These are phyloP conservation scores for Oryzias curvinotus DNA, from an alignment of 2,113 vertebrate species.

Conservation along the genomic window DNA sequence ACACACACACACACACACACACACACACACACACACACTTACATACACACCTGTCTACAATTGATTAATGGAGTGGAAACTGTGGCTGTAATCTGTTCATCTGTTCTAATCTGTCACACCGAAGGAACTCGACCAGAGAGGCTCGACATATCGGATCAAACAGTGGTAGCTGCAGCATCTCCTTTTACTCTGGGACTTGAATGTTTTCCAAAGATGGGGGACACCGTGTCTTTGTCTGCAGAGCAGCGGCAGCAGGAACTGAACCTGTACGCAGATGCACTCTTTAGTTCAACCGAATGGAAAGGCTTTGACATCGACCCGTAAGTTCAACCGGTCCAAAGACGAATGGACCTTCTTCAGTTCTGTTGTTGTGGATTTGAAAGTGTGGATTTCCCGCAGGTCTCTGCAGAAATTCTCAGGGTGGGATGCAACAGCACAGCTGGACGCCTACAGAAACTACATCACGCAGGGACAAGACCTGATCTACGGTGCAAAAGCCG, in stretches of 20 bases:
- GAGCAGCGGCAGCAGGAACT: background rate
- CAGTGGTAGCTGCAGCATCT: accelerated
- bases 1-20: too few species aligned
- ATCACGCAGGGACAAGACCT: background rate
- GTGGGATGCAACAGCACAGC: background rate
- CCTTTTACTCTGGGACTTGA: too few species aligned
- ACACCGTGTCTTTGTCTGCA: background rate
- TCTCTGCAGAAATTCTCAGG: slow-evolving; percentile 16
- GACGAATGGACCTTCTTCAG: background rate
- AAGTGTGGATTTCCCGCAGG: background rate
- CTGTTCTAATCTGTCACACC: too few species aligned
- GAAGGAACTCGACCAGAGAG: too few species aligned
- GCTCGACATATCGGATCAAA: background rate
- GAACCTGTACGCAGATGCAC: background rate
- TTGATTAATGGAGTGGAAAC: too few species aligned
- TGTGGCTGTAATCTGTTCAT: too few species aligned
- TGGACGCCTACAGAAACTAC: slow-evolving; percentile 3
- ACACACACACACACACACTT: too few species aligned
- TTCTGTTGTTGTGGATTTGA: background rate
- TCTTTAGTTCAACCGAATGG: background rate
- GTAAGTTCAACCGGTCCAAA: background rate
- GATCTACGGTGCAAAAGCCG: background rate
- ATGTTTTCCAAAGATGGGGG: background rate
- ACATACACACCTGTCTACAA: too few species aligned
- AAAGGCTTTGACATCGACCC: background rate